Base-by-base conservation (phyloP, 2,797 vertebrate species). In the Lepus oiostolus region DNA sequence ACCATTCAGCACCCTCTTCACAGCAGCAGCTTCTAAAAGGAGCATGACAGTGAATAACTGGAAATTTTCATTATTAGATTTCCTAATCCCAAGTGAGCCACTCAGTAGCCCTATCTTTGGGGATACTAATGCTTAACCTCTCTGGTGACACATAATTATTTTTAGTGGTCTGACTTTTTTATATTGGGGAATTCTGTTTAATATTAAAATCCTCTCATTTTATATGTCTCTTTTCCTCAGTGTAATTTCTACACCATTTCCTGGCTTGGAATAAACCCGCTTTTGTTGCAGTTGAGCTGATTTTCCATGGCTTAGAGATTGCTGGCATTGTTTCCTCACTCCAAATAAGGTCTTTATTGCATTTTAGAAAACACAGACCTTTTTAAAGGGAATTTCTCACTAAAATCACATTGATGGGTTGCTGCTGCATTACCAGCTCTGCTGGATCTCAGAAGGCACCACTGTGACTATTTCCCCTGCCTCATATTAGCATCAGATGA, bases 331-430 rank as follows among this genome's bases (percentile, higher is more conserved):
- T 93, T 96, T 93, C 35, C 22, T 21, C 26, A 70, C 58, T 84
- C 74, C 50, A 95, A 70, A 92, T 87, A 80, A 86, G 76, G 86
- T 79, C 60, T 92, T 94, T 91, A 95, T 91, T 93, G n/a, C 47
- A 83, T 93, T 95, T 92, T 94, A 88, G 77, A 92, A 96, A 96
- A 96, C 54, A 95, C 0, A 81, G n/a, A 50, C 12, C 90, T 93
- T 84, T 90, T 76, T 54, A 68, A 7, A 11, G 62, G 71, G 77
- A 88, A 96, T 93, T 75, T 96, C 77, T 96, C 74, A 82, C 92
- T 90, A 68, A 93, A 95, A 84, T 87, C 5, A 2, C 62, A 42
- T 5, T 88, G 88, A 91, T 85, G 80, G 84, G 77, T 88, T 95
- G 50, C 47, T 65, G 28, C 77, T 92, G n/a, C 3, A 3, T 84